These are phyloP conservation scores for Mycetomoellerius zeteki DNA, from an alignment of 1,140 invertebrate species.

Conservation along the genomic window DNA sequence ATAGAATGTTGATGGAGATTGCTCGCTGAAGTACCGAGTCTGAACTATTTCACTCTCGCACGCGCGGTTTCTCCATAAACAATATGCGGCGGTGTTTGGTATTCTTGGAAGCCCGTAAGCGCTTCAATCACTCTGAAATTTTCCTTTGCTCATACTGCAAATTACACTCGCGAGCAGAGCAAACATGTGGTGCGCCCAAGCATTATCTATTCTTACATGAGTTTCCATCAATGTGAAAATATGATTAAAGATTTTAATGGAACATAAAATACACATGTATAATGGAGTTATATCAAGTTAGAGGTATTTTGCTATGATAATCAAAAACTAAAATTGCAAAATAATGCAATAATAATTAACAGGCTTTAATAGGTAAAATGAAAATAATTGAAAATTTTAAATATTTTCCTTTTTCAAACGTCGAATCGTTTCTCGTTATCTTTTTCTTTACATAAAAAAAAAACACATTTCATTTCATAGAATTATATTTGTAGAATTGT, in stretches of 20 bases:
- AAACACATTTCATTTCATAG: background rate
- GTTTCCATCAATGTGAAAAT: constrained; percentile 10
- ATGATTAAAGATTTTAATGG: background rate
- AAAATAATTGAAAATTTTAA: background rate
- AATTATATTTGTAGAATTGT: background rate
- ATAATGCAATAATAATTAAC: background rate
- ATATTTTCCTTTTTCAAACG: background rate
- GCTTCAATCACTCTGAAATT: constrained; percentile 62
- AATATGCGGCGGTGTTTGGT: constrained; percentile 62
- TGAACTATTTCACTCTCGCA: constrained; percentile 21
- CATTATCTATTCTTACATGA: constrained; percentile 44
- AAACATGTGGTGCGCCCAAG: background rate
- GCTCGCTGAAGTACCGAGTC: background rate
- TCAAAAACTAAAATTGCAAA: background rate
- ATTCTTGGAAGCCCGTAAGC: constrained; percentile 59
- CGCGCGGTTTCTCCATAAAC: constrained; percentile 59
- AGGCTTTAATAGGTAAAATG: background rate
- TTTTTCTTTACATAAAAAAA: background rate
- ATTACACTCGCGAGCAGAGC: background rate
- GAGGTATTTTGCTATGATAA: background rate
- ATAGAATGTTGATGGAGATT: constrained; percentile 43
- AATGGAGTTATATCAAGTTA: background rate
- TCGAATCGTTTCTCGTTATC: background rate
- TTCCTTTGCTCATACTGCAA: background rate
- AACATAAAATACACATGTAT: background rate